A percentile compares a stretch with the other conserved stretches of the same genome.
Conservation (phyloP, 2,888 invertebrate genomes). For the Ferrisia virgata region DNA sequence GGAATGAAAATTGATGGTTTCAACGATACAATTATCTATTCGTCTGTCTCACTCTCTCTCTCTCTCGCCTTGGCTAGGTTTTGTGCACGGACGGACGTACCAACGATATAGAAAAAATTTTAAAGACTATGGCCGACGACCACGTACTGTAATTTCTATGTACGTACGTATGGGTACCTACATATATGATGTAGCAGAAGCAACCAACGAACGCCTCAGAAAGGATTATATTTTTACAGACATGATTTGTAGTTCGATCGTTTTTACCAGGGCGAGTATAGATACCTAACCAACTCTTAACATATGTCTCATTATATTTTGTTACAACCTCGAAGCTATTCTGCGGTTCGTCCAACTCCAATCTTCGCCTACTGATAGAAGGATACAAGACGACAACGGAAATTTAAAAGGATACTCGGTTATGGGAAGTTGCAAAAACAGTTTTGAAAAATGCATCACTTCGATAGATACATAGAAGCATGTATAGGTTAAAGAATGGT, state of each 20-base stretch:
- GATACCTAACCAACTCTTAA: too few species aligned
- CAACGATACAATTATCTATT: conserved; percentile 41
- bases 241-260: conserved; percentile 39
- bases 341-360: not conserved
- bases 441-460: not conserved
- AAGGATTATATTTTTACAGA: conserved; percentile 26
- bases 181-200: too few species aligned
- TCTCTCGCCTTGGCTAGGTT: too few species aligned
- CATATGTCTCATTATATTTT: too few species aligned
- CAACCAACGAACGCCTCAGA: not conserved
- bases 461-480: not conserved
- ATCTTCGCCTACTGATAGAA: too few species aligned
- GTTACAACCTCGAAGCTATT: conserved; percentile 30
- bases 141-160: conserved; percentile 31
- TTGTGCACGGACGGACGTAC: not conserved
- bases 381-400: too few species aligned
- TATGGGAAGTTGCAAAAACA: not conserved
- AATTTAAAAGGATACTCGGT: too few species aligned
- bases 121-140: not conserved
- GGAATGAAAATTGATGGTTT: conserved; percentile 43
- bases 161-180: too few species aligned
- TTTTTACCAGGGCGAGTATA: not conserved
- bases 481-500: not conserved
- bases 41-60: not conserved
- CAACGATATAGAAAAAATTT: not conserved